These are phyloP conservation scores for Teleiodes luculella DNA, from an alignment of 2,888 invertebrate genomes.

Conservation along the genomic window DNA sequence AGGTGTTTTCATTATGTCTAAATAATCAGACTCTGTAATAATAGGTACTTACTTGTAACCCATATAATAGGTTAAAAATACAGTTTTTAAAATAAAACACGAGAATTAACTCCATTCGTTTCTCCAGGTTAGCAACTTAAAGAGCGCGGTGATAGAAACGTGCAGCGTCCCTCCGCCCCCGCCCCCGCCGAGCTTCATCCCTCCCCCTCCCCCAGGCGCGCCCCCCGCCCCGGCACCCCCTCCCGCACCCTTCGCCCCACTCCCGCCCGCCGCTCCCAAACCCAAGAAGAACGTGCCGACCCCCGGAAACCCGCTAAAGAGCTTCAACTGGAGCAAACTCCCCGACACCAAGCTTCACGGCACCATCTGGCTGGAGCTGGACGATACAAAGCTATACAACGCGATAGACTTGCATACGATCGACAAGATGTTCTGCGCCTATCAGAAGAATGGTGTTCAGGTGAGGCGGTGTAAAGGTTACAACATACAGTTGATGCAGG, in stretches of 20 bases:
- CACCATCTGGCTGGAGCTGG: constrained; percentile 96
- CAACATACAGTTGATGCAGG: too few species aligned
- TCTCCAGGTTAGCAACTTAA: constrained; percentile 66
- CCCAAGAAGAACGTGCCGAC: constrained; percentile 94
- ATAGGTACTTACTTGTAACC: too few species aligned
- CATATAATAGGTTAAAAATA: too few species aligned
- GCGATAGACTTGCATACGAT: constrained; percentile 94
- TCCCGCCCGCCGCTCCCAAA: constrained; percentile 77
- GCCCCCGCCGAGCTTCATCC: constrained; percentile 41
- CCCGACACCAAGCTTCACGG: constrained; percentile 94
- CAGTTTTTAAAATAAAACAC: not conserved
- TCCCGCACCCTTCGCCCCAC: constrained; percentile 78
- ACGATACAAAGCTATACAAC: constrained; percentile 94
- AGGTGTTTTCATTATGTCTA: too few species aligned
- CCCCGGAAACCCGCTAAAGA: constrained; percentile 94
- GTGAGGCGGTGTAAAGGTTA: constrained; percentile 43
- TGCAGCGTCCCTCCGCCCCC: constrained; percentile 47
- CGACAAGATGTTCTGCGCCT: constrained; percentile 96
- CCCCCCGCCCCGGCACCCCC: constrained; percentile 81
- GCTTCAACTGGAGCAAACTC: constrained; percentile 98
- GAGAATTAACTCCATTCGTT: not conserved
- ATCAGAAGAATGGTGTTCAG: constrained; percentile 93
- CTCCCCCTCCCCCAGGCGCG: constrained; percentile 72
- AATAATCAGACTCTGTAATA: too few species aligned
- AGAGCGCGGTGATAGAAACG: constrained; percentile 66